These are phyloP conservation scores for Mimumesa dahlbomi DNA, from an alignment of 2,888 invertebrate species.

Conservation along the genomic window DNA sequence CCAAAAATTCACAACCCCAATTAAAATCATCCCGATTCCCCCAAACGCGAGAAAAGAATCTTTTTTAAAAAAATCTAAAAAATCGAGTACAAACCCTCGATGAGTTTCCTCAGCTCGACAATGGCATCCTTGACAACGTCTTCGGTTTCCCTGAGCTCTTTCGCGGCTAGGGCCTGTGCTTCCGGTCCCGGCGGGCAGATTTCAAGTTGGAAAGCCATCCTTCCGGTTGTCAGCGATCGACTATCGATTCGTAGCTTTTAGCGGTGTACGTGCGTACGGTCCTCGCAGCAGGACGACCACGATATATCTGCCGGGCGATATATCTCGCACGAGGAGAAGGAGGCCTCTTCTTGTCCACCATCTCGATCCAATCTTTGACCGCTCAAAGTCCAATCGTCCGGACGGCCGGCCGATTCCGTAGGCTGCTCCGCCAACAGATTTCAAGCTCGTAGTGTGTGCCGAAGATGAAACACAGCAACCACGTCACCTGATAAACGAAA, in stretches of 20 bases:
- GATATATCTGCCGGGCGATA: conserved; percentile 73
- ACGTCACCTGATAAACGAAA: conserved; percentile 29
- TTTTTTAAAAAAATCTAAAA: too few relatives aligned
- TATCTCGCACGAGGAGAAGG: conserved; percentile 55
- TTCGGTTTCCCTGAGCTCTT: conserved; percentile 80
- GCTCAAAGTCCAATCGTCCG: conserved; percentile 75
- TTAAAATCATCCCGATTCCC: neutral
- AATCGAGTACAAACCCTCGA: too few relatives aligned
- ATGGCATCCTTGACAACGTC: conserved; percentile 77
- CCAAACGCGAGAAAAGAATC: neutral
- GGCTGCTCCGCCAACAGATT: conserved; percentile 9
- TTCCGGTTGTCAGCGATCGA: neutral
- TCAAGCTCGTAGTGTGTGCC: neutral
- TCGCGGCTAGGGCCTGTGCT: conserved; percentile 72
- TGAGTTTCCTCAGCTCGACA: conserved; percentile 72
- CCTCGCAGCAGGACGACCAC: conserved; percentile 67
- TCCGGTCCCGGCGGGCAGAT: conserved; percentile 65
- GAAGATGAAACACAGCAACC: conserved; percentile 14
- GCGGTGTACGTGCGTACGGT: conserved; percentile 40
- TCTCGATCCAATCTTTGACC: conserved; percentile 77
- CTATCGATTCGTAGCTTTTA: conserved; percentile 1
- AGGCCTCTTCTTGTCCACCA: conserved; percentile 72
- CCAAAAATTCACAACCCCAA: too few relatives aligned
- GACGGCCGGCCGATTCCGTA: conserved; percentile 16
- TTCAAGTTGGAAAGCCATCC: conserved; percentile 69